Conservation (phyloP, 2,888 invertebrate genomes). For the Erebia ligea region DNA sequence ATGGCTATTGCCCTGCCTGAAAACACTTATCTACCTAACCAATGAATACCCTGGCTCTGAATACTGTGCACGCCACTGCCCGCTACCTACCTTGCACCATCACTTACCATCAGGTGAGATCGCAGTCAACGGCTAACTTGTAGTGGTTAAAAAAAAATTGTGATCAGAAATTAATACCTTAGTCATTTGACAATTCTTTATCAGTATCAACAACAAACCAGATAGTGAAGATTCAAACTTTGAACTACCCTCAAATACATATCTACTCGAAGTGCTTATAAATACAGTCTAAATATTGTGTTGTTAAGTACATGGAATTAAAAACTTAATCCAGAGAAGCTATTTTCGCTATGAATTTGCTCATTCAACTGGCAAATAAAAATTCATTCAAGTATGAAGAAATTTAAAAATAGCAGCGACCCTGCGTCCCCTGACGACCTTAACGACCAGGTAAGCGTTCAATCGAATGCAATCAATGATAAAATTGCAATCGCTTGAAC, state of each 20-base stretch:
- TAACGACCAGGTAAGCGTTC: constrained; percentile 64
- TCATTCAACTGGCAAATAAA: constrained; percentile 42
- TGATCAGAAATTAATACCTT: too few species aligned
- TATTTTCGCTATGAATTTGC: constrained; percentile 39
- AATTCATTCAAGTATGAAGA: constrained; percentile 44
- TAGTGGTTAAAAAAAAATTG: too few species aligned
- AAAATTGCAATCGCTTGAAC: constrained; percentile 58
- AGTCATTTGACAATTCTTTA: constrained; percentile 24
- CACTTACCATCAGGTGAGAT: too few species aligned
- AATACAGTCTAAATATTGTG: background rate
- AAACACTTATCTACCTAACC: too few species aligned
- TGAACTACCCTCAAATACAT: constrained; percentile 7
- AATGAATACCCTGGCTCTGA: too few species aligned
- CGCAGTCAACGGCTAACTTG: too few species aligned
- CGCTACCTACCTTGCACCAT: too few species aligned
- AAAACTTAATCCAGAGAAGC: background rate
- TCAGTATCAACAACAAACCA: constrained; percentile 34
- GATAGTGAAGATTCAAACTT: background rate
- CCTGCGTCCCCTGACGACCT: constrained; percentile 59
- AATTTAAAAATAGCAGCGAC: constrained; percentile 67
- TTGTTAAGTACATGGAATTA: background rate
- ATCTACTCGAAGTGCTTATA: background rate
- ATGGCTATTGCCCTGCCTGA: too few species aligned
- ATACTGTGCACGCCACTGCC: too few species aligned
- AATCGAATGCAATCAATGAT: constrained; percentile 74